Evolutionary conservation across 2,888 invertebrate genomes (phyloP), one percentile per base, ranked within the genome.

Genomic region (Dascillus cervinus): DNA sequence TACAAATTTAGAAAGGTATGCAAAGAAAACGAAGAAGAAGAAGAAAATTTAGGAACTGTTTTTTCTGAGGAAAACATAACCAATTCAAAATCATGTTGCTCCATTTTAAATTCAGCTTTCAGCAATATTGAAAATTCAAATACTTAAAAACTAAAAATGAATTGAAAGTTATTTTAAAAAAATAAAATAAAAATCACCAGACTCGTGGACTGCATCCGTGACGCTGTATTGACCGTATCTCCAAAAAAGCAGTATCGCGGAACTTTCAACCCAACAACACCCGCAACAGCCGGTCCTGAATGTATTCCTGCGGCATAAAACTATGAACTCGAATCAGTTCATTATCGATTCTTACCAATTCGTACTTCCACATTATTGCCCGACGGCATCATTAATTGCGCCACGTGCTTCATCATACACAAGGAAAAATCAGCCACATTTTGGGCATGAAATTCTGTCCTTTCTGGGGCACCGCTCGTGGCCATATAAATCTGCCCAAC

Each of bases 401-500:
- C 76, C 1, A 87, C 73, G 27, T 80, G 77, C 8, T 75, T 69
- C 3, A 82, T 69, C 50, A 91, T 77, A 39, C 82, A 79, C 8
- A 91, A 64, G 0, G 88, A 82, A 3, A 89, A 76, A 51, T 83
- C 81, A 2, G 85, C 83, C 8, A 87, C 79, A 41, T 83, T 76
- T 37, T 75, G 72, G 0, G 88, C 85, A 60, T 92, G 90, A 9
- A 74, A 63, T 2, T 76, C 72, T 22, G 77, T 75, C 22, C 75
- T 66, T 55, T 90, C 87, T 0, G 91, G 91, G 1, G 85, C 84
- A 0, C 92, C 92, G 24, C 89, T 86, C 3, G 89, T 91, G 17
- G 87, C 79, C 91, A 92, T 91, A 61, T 92, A 92, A 26, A 81
- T 78, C 59, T 81, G 83, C n/a, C 91, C 92, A 1, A 92, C 87